Base-by-base conservation (phyloP, 2,888 invertebrate genomes). In the Hanleya hanleyi region DNA sequence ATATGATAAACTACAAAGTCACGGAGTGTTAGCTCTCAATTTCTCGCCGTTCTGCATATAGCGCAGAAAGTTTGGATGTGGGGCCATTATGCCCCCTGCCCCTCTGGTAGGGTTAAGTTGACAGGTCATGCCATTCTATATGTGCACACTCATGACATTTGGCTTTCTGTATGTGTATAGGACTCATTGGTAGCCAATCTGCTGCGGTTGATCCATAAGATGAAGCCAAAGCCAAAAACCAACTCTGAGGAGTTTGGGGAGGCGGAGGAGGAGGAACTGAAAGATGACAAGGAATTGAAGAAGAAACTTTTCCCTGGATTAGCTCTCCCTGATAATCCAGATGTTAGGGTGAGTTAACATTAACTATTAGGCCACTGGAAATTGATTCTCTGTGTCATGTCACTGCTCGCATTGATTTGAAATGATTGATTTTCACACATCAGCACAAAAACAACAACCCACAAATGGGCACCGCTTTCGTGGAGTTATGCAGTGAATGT, bases 161-260 rank as follows among this genome's bases (percentile, higher is more conserved):
- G 41, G 1, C 37, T 37, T 9, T 65, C 37, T 65, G 67, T 57
- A 29, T 36, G 33, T 67, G 64, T 85, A 18, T 86, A 94, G 92
- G 99, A 99, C 88, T 98, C 99, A 0, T 95, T 99, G 84, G 94
- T 96, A 82, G 95, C 96, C 1, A 99, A 98, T 91, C 92, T 99
- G 41, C 92, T 98, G 36, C 94, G 99, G 71, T 95, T 99, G 69
- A 98, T 99, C 77, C 96, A 97, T 84, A 96, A 97, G 85, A 98
- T 99, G 98, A 95, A 95, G 89, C 92, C 92, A 4, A 86, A 86
- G 73, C 76, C 75, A 5, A 86, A 86, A 81, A 79, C 77, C 26
- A 79, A 81, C 69, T 81, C 72, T 32, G 74, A 75, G 26, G 67
- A 76, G 69, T 79, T 77, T 33, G 72, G 70, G n/a, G 79, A 73